Evolutionary conservation across 2,797 vertebrate genomes (phyloP), one percentile per base, ranked within the genome.

Genomic region (Pygocentrus nattereri): DNA sequence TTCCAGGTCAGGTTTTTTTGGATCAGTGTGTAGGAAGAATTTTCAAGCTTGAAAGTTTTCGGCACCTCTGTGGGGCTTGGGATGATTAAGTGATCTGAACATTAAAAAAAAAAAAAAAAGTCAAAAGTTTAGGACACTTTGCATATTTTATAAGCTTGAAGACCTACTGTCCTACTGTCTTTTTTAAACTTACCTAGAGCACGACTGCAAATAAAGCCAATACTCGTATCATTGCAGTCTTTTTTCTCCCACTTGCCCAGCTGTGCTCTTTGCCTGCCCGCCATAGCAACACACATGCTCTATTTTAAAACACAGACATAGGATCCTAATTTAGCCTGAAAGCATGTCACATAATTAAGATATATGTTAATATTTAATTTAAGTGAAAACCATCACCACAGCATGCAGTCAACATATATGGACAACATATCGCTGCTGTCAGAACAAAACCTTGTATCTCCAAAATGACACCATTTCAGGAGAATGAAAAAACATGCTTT

Each of bases 1-100:
- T 90, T 79, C 97, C 97, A 99, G 1, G 91, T 93, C 86, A 96
- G 87, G 88, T 95, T 97, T 75, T 86, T 83, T 59, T 87, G 91
- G 41, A 94, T 62, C 59, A 95, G 82, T 21, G 94, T 93, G 73
- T 97, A 94, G 85, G 94, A 97, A 88, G 93, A 94, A 86, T 97
- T 94, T 73, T 91, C 94, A 80, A 95, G 86, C 67, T 18, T 77
- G 49, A 94, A 91, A 34, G 83, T 89, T 81, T 72, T 85, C 16
- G 91, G 76, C 62, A 90, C 68, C 0, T 78, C 38, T 50, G 92
- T 82, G 30, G 90, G 88, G 49, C 93, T 85, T 74, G 87, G 25
- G 72, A 85, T 19, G 18, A 83, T 78, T 25, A 2, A 11, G 15
- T 50, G 73, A 76, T 88, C 87, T 88, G 15, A 61, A 82, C 0